Base-by-base conservation (phyloP, 2,888 invertebrate genomes). In the Drosophila demipolita region DNA sequence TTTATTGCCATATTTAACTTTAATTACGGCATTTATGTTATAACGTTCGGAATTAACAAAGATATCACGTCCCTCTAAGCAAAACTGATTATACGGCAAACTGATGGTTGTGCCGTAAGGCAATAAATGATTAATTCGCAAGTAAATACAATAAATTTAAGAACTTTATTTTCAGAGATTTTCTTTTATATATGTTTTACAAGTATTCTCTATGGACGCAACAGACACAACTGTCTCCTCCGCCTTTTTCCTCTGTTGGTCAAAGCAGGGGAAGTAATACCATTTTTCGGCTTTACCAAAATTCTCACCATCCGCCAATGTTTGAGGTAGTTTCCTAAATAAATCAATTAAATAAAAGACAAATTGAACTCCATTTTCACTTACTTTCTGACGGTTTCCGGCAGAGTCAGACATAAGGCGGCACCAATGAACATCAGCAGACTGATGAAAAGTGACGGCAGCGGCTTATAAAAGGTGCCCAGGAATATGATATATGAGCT, bases 381-480 rank as follows among this genome's bases (percentile, higher is more conserved):
- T 83, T 73, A 92, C 93, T 86, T 91, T 45, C 93, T 91, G 26
- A 94, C 90, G 1, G 95, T 95, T 90, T 95, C 95, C 4, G 95
- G 95, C 64, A 95, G 90, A 50, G 94, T 92, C 15, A 95, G 87
- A 63, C 95, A 95, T n/a, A 94, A 91, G 1, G 91, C 85, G 1
- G 95, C 94, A 0, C 95, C 95, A 7, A 94, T 74, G 38, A 95
- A 91, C 72, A 94, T 91, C 42, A 94, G 85, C 0, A 93, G 63
- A 17, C 95, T 94, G 17, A 95, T 91, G 52, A 95, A 92, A n/a
- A 95, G 87, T 26, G 94, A 94, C 0, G 95, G 95, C 57, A 94
- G 79, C 0, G 94, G 94, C 70, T 92, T 92, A 89, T 90, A 93
- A 11, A 77, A 87, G 11, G 84, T 91, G 53, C 93, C 94, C 82